Conservation (phyloP, 2,888 invertebrate species). For the Drosophila limbata region DNA sequence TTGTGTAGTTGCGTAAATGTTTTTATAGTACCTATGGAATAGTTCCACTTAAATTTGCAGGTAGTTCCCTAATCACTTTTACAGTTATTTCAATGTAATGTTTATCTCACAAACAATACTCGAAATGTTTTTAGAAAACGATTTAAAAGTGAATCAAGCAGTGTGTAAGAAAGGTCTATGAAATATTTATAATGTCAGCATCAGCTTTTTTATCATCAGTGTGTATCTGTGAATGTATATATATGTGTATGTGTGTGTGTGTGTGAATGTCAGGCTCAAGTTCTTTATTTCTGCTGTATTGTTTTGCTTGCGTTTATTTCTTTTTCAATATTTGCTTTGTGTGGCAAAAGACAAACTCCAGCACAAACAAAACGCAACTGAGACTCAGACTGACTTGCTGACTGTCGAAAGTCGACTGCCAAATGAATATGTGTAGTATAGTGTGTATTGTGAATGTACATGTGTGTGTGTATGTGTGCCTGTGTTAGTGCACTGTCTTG, state of each 20-base stretch:
- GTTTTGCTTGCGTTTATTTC: slow-evolving; percentile 70
- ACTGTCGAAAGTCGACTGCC: slow-evolving; percentile 45
- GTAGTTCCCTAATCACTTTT: no score
- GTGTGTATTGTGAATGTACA: slow-evolving; percentile 14
- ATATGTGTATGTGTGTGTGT: slow-evolving; percentile 6
- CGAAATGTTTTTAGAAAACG: neutral
- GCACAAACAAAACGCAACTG: slow-evolving; percentile 39
- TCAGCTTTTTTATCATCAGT: slow-evolving; percentile 56
- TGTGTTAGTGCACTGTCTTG: slow-evolving; percentile 38
- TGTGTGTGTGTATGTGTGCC: slow-evolving; percentile 12
- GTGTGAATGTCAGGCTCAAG: slow-evolving; percentile 11
- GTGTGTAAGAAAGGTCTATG: slow-evolving; percentile 28
- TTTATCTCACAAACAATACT: neutral
- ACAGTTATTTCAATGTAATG: no score
- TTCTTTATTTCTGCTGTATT: slow-evolving; percentile 41
- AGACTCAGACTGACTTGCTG: slow-evolving; percentile 46
- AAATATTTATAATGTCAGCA: slow-evolving; percentile 43
- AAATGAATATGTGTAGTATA: slow-evolving; percentile 51
- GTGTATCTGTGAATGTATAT: slow-evolving; percentile 6
- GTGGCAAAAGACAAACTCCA: slow-evolving; percentile 66
- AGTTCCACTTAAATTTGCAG: no score
- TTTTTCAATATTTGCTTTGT: slow-evolving; percentile 76
- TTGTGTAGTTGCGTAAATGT: no score
- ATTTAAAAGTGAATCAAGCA: slow-evolving; percentile 4
- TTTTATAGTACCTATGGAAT: no score